phyloP scores from a whole-genome alignment of 2,797 vertebrate genomes.

The Halcyon leucocephala region DNA sequence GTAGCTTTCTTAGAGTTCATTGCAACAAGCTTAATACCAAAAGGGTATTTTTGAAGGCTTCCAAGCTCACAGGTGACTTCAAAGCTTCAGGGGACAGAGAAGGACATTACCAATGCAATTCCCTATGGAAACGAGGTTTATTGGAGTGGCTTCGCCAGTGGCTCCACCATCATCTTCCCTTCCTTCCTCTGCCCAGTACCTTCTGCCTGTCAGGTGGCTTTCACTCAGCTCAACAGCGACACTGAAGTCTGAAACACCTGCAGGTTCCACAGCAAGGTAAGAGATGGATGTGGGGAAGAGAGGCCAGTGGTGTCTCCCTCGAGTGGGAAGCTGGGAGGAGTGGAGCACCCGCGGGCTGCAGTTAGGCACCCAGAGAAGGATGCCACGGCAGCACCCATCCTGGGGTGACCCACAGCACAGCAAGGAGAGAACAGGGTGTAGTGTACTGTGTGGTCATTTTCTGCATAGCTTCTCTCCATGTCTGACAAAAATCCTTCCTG shows the following conservation, averaged over 20 bases:
- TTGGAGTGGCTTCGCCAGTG: no score
- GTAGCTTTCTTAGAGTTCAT: not conserved
- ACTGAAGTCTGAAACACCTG: not conserved
- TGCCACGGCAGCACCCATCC: accelerated
- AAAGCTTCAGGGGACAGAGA: not conserved
- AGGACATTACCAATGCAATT: not conserved
- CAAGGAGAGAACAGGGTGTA: not conserved
- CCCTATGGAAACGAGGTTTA: not conserved
- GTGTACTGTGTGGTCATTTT: not conserved
- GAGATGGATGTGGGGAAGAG: accelerated
- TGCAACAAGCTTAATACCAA: not conserved
- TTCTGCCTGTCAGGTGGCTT: not conserved
- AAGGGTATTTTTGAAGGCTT: not conserved
- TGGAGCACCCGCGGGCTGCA: not conserved
- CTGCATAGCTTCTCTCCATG: not conserved
- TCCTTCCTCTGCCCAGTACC: not conserved
- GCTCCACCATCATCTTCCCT: not conserved
- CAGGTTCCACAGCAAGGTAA: not conserved
- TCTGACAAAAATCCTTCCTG: not conserved
- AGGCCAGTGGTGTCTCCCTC: accelerated
- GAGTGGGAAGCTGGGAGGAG: not conserved
- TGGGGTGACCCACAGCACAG: not conserved
- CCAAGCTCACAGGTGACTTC: not conserved
- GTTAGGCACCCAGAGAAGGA: not conserved
- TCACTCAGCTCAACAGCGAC: not conserved